Evolutionary conservation across 1,140 invertebrate species (phyloP).

Genomic region (Delia radicum): DNA sequence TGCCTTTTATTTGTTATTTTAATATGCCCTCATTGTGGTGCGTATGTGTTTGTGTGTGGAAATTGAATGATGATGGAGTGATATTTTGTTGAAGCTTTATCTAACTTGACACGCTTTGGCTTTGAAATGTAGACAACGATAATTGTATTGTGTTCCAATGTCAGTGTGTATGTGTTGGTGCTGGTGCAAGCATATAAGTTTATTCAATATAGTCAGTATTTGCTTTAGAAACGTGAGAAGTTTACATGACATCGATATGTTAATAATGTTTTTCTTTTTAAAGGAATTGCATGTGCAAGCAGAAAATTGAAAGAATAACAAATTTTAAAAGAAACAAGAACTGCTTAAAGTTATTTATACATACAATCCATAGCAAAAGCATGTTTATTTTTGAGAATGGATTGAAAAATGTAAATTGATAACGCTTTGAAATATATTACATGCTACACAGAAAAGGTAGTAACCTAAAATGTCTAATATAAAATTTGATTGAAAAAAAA

Average conservation of each 20-base stretch:
- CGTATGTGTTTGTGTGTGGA: neutral
- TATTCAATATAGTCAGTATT: neutral
- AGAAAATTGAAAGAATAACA: neutral
- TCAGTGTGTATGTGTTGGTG: neutral
- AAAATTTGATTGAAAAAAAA: too few relatives aligned
- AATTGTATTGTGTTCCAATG: neutral
- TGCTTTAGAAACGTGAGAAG: neutral
- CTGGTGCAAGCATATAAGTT: neutral
- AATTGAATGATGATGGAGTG: constrained; percentile 3
- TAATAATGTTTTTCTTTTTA: neutral
- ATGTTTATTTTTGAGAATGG: too few relatives aligned
- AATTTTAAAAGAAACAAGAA: too few relatives aligned
- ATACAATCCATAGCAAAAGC: too few relatives aligned
- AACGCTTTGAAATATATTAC: too few relatives aligned
- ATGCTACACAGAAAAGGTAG: too few relatives aligned
- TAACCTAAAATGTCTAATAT: too few relatives aligned
- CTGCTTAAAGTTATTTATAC: too few relatives aligned
- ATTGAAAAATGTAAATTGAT: too few relatives aligned
- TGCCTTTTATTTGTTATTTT: constrained; percentile 8
- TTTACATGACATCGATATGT: constrained; percentile 1
- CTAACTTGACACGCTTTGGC: neutral
- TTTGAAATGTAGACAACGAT: neutral
- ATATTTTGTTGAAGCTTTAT: neutral
- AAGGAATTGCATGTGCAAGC: neutral
- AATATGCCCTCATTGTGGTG: constrained; percentile 11